These are phyloP conservation scores for Hartigia nigra DNA, from an alignment of 2,888 invertebrate genomes.

Conservation along the genomic window DNA sequence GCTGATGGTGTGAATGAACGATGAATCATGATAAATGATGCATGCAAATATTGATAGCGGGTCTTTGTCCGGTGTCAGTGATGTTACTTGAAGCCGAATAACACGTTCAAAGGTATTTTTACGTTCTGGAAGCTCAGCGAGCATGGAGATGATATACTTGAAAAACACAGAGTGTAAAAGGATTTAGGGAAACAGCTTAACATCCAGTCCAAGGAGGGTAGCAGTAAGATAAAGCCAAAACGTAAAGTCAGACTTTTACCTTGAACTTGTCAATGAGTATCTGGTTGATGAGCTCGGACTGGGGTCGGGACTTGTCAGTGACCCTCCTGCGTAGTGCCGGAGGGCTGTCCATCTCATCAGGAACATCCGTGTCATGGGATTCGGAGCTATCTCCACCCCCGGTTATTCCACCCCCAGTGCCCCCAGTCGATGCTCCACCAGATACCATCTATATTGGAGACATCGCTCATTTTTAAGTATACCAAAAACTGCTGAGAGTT, in stretches of 20 bases:
- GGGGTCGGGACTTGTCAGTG: constrained; percentile 67
- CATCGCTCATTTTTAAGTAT: constrained; percentile 22
- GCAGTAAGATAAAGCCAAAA: not conserved
- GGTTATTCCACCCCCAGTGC: constrained; percentile 61
- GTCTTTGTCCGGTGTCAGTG: not conserved
- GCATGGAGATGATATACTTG: not conserved
- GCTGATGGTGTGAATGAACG: not conserved
- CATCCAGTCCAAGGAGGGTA: not conserved
- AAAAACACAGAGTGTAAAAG: not conserved
- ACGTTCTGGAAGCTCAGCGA: not conserved
- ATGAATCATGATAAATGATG: not conserved
- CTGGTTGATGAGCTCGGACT: constrained; percentile 72
- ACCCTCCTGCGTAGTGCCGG: constrained; percentile 68
- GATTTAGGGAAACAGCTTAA: not conserved
- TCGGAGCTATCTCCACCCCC: constrained; percentile 71
- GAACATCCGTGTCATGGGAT: constrained; percentile 71
- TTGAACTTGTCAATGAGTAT: constrained; percentile 72
- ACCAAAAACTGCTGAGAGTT: not conserved
- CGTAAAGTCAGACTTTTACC: constrained; percentile 58
- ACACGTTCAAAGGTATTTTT: not conserved
- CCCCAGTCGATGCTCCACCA: constrained; percentile 63
- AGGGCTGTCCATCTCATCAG: constrained; percentile 69
- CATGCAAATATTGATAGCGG: not conserved
- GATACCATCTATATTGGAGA: constrained; percentile 66
- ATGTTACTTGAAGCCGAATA: not conserved